Evolutionary conservation across 2,797 vertebrate genomes (phyloP), one percentile per base, ranked within the genome.

Genomic region (Euphonia xanthogaster): DNA sequence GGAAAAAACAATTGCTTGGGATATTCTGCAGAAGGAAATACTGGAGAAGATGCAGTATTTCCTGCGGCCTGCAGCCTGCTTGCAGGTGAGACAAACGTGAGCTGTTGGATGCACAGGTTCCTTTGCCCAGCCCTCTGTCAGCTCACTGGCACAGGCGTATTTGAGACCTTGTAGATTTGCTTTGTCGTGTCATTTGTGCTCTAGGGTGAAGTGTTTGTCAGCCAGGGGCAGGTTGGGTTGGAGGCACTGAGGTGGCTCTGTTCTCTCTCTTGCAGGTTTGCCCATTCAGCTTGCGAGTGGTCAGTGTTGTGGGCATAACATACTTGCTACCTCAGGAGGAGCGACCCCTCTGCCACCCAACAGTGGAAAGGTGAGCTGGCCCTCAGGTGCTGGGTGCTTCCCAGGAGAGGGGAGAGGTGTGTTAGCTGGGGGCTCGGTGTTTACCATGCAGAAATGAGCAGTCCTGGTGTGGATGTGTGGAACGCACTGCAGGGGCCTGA

Each of bases 31-130:
- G 97, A 99, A 99, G 95, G 99, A 99, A 68, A 99, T 99, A 88
- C 97, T 99, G 97, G 99, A 99, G 98, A 99, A 99, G 97, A 99
- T 99, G 99, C 98, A 99, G 73, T 99, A 99, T 95, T 98, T 99
- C 58, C 96, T 99, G 96, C 98, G 99, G 73, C 99, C 99, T 48
- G 98, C 99, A 9, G 99, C 99, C 75, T 99, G 99, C 97, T 97
- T 99, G 95, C 99, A 99, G 99, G 99, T 99, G 94, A 91, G 96
- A 15, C 37, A 33, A 2, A 23, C 12, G 23, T 22, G 45, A 66
- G 60, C 20, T 54, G 20, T 17, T 67, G 57, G 27, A 16, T 33
- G 33, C 24, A 20, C 55, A 70, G 45, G 37, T 50, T 68, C 31
- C 0, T 1, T 4, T 80, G 68, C 51, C 77, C 58, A 20, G 17